Evolutionary conservation across 1,140 invertebrate genomes (phyloP), one percentile per base, ranked within the genome.

Genomic region (Callitettix versicolor): DNA sequence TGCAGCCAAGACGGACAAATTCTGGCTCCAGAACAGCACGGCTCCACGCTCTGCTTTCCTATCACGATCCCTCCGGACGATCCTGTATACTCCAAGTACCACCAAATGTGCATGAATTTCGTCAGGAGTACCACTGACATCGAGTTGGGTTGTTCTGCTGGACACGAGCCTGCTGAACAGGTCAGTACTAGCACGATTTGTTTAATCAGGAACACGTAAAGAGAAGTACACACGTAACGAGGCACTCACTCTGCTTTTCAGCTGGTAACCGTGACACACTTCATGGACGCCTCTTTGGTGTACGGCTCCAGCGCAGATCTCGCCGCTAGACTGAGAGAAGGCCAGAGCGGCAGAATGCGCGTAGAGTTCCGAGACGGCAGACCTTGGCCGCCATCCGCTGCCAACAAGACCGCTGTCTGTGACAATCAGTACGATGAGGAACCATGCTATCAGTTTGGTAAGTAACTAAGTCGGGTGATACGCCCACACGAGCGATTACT

Each of bases 21-120:
- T 0, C 69, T 79, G 2, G 62, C 65, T 17, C 57, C 60, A 22
- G 34, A 52, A 21, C 56, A 62, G 21, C 55, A 60, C 56, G 56
- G 42, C 44, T 44, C 65, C 61, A 74, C 80, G 0, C 68, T 74
- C 21, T 97, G 95, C 69, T 92, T 82, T 60, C 89, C 93, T 0
- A 92, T 98, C 56, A 68, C 84, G 0, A 79, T 96, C 11, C 85
- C 91, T 1, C 66, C 73, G 0, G 78, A 90, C 60, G 95, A 98
- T 71, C 86, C 84, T 0, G 77, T 87, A n/a, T 88, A 86, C 62
- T 69, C 73, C 1, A 74, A 76, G 50, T 77, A 74, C 33, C 77
- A 81, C 15, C 82, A 80, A 14, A 75, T 81, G 50, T 94, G 90
- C 65, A 79, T 91, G 70, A 90, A 91, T 71, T 91, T 93, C 65